Base-by-base conservation (phyloP, 2,888 invertebrate genomes). In the Unio pictorum region DNA sequence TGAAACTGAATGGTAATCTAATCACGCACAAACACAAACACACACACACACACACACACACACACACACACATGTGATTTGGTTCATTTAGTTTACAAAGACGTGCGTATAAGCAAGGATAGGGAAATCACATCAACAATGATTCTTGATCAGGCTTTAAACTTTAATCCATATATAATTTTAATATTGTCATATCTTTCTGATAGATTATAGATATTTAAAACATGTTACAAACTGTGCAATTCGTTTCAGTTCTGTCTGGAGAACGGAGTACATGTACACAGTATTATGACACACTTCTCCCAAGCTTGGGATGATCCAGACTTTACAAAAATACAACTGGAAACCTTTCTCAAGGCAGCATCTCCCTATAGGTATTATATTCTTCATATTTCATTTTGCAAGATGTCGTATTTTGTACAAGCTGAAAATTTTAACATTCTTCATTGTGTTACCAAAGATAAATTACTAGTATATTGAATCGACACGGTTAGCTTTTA, bases 261-360 rank as follows among this genome's bases (percentile, higher is more conserved):
- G 17, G 66, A 72, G 28, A 68, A 78, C 28, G 26, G 61, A 1
- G 73, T 82, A 17, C 75, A 73, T 6, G 71, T 82, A 18, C 82
- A 82, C 72, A 82, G 82, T 64, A 69, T 81, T 15, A 82, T 82
- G 81, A 79, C 82, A 18, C 82, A 82, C 61, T 81, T 82, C 68
- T 78, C 81, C 11, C 80, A 81, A 68, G 68, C 81, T 23, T 81
- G 82, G 81, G 82, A 82, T 65, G 77, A 82, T 67, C 75, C 69
- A 0, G 59, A 59, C 7, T 82, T 80, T 61, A 82, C 82, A 1
- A 61, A 73, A n/a, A 54, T 66, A 57, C 82, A 82, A 63, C 65
- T 78, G 45, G 73, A 79, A 54, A 68, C 60, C 30, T 81, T 82
- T 64, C 64, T 79, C 60, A 61, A 71, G n/a, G 67, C 71, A 17